Base-by-base conservation (phyloP, 1,140 invertebrate species). In the Hycleus phaleratus region DNA sequence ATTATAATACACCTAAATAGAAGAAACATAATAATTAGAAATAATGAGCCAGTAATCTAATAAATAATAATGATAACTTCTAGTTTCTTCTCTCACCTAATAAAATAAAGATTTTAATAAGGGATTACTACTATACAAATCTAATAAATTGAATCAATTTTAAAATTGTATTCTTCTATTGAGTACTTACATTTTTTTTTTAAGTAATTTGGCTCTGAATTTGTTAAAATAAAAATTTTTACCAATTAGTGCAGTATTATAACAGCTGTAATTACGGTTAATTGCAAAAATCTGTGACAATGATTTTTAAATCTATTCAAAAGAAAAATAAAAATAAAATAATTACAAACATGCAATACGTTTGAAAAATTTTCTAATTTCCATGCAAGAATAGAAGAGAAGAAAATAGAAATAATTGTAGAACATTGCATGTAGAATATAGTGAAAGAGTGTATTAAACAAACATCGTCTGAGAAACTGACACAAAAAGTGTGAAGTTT, bases 401-500 rank as follows among this genome's bases (percentile, higher is more conserved):
- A 65, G 48, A 57, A 63, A 63, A 50, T 59, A 61, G 59, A 63
- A 63, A 32, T 32, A 32, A 32, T 32, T 51, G 52, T 62, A 63
- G 40, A 42, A 42, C 40, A 42, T 10, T 42, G 9, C 9, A 42
- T 42, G 11, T 42, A 42, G 40, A 42, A 42, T n/a, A 42, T n/a
- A 65, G 55, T 64, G 53, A 51, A 59, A 60, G 54, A 53, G 57
- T 62, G 63, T 57, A 52, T 64, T 51, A 60, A 51, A 62, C 57
- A 51, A 53, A 58, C 54, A 65, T 45, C 51, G 51, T 62, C 45
- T 58, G 55, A n/a, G 11, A 42, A 62, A 65, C 60, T 65, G 57
- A 57, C 63, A 65, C 63, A 65, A 59, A 61, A 63, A 65, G 62
- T 62, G 60, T 62, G 60, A 47, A 18, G 18, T 18, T 18, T 54